A percentile compares a stretch with the other conserved stretches of the same genome.
These are phyloP conservation scores for Mus musculus DNA, from an alignment of 2,113 vertebrate genomes.

Conservation along the genomic window DNA sequence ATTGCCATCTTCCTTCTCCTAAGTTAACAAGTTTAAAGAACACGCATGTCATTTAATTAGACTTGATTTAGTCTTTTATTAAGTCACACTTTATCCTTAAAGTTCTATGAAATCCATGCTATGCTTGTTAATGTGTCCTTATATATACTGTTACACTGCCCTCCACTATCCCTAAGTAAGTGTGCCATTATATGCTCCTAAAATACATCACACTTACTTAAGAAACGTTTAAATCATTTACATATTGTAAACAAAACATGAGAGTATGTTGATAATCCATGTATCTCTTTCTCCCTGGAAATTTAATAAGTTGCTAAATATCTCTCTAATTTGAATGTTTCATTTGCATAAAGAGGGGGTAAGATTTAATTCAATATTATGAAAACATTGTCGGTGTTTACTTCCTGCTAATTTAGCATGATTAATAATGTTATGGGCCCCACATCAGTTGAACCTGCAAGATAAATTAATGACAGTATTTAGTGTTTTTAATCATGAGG, in stretches of 20 bases:
- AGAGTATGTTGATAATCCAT: not conserved
- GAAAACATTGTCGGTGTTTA: not conserved
- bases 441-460: constrained; percentile 26
- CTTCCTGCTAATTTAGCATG: not conserved
- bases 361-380: constrained; percentile 12
- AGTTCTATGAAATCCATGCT: not conserved
- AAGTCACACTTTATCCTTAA: not conserved
- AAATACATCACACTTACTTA: not conserved
- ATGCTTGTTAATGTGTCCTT: not conserved
- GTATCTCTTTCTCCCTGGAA: not conserved
- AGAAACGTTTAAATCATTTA: not conserved
- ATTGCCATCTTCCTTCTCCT: not conserved
- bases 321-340: constrained; percentile 12
- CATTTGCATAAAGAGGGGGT: not conserved
- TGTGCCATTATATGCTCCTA: not conserved
- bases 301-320: not conserved
- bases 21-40: not conserved
- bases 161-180: not conserved
- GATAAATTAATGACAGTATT: constrained; percentile 46
- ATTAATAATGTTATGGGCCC: constrained; percentile 42
- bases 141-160: not conserved
- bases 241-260: not conserved
- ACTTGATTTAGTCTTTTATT: not conserved
- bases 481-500: constrained; percentile 71
- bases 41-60: not conserved